Conservation (phyloP, 2,888 invertebrate species). For the Pilophorus perplexus region DNA sequence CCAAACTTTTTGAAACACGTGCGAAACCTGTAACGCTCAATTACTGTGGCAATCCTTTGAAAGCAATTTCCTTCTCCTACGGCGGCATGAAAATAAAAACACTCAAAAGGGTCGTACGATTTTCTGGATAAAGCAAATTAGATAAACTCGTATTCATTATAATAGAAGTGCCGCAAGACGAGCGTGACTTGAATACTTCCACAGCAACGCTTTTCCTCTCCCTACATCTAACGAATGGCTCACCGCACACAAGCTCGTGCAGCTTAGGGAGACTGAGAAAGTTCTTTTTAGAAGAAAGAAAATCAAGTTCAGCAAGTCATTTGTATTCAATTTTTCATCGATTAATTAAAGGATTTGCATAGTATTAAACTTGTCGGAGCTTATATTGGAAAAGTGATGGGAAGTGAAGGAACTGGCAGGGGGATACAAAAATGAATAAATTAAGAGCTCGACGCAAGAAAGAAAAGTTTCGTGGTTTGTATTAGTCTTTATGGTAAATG, state of each 20-base stretch:
- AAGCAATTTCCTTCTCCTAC: too few relatives aligned
- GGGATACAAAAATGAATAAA: too few relatives aligned
- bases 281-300: neutral
- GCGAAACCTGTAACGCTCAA: too few relatives aligned
- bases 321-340: neutral
- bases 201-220: slow-evolving; percentile 1
- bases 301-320: neutral
- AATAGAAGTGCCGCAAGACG: slow-evolving; percentile 26
- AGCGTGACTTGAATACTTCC: slow-evolving; percentile 27
- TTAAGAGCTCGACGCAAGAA: too few relatives aligned
- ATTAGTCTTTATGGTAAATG: too few relatives aligned
- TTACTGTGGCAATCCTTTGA: too few relatives aligned
- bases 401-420: too few relatives aligned
- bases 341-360: neutral
- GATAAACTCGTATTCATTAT: slow-evolving; percentile 27
- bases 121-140: slow-evolving; percentile 31
- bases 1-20: too few relatives aligned
- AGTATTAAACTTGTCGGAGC: neutral
- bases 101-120: slow-evolving; percentile 15
- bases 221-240: neutral
- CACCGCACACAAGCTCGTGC: neutral
- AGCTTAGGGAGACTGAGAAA: neutral
- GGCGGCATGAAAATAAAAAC: too few relatives aligned
- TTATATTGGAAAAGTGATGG: neutral
- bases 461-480: too few relatives aligned